These are phyloP conservation scores for Goniozus legneri DNA, from an alignment of 1,140 invertebrate genomes.

Conservation along the genomic window DNA sequence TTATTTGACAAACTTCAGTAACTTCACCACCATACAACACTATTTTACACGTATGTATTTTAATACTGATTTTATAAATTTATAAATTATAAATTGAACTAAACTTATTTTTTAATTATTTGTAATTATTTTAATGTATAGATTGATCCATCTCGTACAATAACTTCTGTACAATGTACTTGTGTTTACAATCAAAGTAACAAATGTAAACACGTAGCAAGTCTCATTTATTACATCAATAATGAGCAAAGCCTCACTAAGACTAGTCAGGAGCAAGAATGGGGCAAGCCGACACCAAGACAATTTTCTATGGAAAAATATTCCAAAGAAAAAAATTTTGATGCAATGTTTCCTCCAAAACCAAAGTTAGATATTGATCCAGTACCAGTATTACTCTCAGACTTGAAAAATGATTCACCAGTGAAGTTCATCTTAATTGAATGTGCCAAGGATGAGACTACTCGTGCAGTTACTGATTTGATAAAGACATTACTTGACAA, in stretches of 20 bases:
- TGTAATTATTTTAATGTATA: conserved; percentile 10
- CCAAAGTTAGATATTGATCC: neutral
- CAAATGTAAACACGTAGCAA: conserved; percentile 22
- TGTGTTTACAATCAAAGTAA: conserved; percentile 17
- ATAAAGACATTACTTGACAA: neutral
- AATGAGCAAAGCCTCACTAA: conserved; percentile 19
- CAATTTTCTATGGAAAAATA: conserved; percentile 22
- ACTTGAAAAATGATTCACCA: neutral
- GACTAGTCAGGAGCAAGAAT: conserved; percentile 18
- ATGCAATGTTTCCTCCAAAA: conserved; percentile 12
- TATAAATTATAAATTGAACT: no score
- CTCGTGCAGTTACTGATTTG: neutral
- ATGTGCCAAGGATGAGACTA: neutral
- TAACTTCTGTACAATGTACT: conserved; percentile 15
- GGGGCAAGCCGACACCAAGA: conserved; percentile 17
- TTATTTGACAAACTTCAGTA: neutral
- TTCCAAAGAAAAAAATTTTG: conserved; percentile 19
- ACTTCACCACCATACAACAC: neutral
- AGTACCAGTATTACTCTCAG: neutral
- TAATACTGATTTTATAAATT: no score
- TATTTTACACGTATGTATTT: neutral
- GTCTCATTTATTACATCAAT: conserved; percentile 21
- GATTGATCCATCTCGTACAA: conserved; percentile 11
- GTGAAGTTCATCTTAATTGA: neutral
- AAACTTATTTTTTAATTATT: no score